phyloP scores from a whole-genome alignment of 2,888 invertebrate genomes.

The Dasysyrphus tricinctus region DNA sequence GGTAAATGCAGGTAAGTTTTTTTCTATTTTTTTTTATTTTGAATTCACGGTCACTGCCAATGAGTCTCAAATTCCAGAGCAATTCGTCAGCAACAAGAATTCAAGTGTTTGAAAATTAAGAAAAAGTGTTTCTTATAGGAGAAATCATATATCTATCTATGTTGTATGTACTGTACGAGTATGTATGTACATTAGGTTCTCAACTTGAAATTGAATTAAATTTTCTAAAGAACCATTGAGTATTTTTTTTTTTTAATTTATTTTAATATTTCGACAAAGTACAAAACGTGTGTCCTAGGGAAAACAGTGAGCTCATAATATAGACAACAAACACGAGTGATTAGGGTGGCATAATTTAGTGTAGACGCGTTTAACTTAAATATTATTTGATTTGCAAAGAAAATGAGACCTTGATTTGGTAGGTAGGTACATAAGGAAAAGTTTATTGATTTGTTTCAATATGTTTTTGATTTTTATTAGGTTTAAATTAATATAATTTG shows the following conservation, averaged over 20 bases:
- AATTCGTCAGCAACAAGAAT: constrained; percentile 8
- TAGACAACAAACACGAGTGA: too few relatives aligned
- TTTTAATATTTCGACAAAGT: not conserved
- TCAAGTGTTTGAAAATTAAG: constrained; percentile 3
- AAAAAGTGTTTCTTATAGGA: not conserved
- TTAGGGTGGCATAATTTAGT: too few relatives aligned
- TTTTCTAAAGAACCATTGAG: not conserved
- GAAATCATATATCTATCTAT: not conserved
- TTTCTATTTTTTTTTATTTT: constrained; percentile 3
- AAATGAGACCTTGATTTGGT: too few relatives aligned
- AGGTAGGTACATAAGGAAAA: too few relatives aligned
- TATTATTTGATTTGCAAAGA: too few relatives aligned
- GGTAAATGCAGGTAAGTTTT: not conserved
- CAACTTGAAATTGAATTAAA: not conserved
- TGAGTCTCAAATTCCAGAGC: constrained; percentile 33
- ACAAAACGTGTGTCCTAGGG: too few relatives aligned
- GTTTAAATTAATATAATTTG: too few relatives aligned
- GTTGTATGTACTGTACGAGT: too few relatives aligned
- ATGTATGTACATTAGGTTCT: not conserved
- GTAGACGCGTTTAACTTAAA: too few relatives aligned
- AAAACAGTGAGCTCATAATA: not conserved
- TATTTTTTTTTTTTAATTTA: not conserved
- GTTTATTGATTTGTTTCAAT: too few relatives aligned
- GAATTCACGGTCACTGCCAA: constrained; percentile 24
- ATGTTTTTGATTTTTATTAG: too few relatives aligned